A percentile compares a stretch with the other conserved stretches of the same genome.
Conservation (phyloP, 1,140 invertebrate genomes). For the Cotesia glomerata region DNA sequence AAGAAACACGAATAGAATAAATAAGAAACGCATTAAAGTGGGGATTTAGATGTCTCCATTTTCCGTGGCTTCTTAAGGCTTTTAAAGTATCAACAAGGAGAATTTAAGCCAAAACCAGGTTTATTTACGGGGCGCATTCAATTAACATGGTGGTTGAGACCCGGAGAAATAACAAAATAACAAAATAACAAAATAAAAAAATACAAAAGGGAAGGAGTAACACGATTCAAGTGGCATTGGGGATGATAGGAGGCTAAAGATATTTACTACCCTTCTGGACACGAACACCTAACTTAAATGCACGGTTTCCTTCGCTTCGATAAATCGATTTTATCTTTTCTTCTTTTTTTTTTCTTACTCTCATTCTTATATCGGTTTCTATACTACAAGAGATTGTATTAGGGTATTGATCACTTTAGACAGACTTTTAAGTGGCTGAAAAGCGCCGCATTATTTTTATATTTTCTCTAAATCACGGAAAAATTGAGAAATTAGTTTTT, state of each 20-base stretch:
- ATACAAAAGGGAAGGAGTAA: neutral
- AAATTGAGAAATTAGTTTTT: too few species aligned
- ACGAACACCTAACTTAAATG: conserved; percentile 36
- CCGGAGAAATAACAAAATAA: neutral
- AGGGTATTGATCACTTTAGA: neutral
- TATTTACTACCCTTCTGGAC: conserved; percentile 38
- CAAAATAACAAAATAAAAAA: neutral
- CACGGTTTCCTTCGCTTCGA: conserved; percentile 32
- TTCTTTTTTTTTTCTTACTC: conserved; percentile 15
- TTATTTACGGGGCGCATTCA: conserved; percentile 36
- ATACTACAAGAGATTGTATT: neutral
- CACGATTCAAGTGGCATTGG: conserved; percentile 5
- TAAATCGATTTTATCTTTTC: conserved; percentile 46
- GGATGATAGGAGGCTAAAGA: conserved; percentile 20
- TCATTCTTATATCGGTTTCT: neutral
- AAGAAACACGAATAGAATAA: neutral
- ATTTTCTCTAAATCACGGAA: too few species aligned
- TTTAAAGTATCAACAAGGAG: conserved; percentile 20
- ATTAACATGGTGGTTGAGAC: conserved; percentile 29
- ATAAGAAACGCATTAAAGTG: neutral
- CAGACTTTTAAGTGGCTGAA: neutral
- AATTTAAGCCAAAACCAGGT: conserved; percentile 26
- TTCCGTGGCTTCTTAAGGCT: neutral
- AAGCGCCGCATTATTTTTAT: too few species aligned
- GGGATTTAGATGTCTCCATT: neutral